These are phyloP conservation scores for Paralinhomoeus sp. DNA, from an alignment of 2,888 invertebrate genomes.

Conservation along the genomic window DNA sequence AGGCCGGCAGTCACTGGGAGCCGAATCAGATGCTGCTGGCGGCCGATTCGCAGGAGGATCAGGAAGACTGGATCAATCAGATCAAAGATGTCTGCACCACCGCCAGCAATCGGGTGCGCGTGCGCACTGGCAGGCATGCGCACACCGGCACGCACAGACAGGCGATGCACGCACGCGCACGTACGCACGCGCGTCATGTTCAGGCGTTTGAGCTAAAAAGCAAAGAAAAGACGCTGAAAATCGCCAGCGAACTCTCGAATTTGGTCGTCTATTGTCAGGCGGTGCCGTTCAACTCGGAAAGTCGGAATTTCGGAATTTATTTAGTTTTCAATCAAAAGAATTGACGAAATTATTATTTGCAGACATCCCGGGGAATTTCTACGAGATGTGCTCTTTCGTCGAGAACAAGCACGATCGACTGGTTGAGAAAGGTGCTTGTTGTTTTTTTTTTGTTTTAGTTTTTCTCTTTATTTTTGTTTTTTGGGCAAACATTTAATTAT, in stretches of 20 bases:
- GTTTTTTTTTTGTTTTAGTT: constrained; percentile 6
- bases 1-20: constrained; percentile 19
- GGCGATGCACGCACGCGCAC: no score
- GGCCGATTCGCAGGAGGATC: constrained; percentile 45
- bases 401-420: constrained; percentile 82
- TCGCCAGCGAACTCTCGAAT: constrained; percentile 90
- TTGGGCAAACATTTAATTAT: not conserved
- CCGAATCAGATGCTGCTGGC: constrained; percentile 37
- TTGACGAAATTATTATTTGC: not conserved
- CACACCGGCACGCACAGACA: not conserved
- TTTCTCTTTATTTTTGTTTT: not conserved
- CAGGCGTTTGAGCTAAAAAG: not conserved
- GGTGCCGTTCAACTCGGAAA: constrained; percentile 15
- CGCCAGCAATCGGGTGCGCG: constrained; percentile 43
- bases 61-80: constrained; percentile 63
- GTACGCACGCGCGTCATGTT: no score
- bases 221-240: constrained; percentile 56
- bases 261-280: constrained; percentile 65
- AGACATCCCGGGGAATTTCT: constrained; percentile 30
- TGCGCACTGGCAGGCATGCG: no score
- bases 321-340: no score
- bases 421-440: constrained; percentile 33
- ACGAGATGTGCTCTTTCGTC: constrained; percentile 92
- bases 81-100: constrained; percentile 63
- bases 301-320: no score